Conservation (phyloP, 92 coral and sea anemone genomes). For the Chrysogorgia sp. region DNA sequence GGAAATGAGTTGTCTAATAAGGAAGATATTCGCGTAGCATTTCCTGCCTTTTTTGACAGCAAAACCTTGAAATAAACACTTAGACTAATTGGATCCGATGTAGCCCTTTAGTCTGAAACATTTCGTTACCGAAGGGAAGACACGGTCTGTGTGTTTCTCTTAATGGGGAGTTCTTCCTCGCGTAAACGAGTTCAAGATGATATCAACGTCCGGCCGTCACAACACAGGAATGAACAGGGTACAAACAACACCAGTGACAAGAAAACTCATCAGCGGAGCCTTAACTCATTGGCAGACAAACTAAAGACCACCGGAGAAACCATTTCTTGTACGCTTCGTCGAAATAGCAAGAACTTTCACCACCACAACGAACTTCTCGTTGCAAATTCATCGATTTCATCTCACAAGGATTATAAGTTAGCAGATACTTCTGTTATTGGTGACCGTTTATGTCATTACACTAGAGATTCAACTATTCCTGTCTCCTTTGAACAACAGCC, state of each 20-base stretch:
- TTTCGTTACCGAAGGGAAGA: neutral
- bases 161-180: constrained; percentile 30
- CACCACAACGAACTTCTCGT: constrained; percentile 2
- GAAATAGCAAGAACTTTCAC: constrained; percentile 18
- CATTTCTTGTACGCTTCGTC: constrained; percentile 8
- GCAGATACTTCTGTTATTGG: constrained; percentile 26
- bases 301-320: neutral
- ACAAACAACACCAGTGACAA: neutral
- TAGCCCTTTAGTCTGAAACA: too few relatives aligned
- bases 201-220: constrained; percentile 3
- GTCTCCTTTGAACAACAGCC: constrained; percentile 5
- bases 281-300: constrained; percentile 2
- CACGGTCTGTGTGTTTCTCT: neutral
- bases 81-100: too few relatives aligned
- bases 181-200: constrained; percentile 27
- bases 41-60: too few relatives aligned
- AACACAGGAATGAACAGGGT: constrained; percentile 20
- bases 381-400: neutral
- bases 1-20: too few relatives aligned
- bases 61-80: too few relatives aligned
- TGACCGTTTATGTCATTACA: constrained; percentile 32
- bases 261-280: neutral
- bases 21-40: too few relatives aligned
- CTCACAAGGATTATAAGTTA: neutral
- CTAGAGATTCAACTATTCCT: constrained; percentile 34